A percentile compares a stretch with the other conserved stretches of the same genome.
Evolutionary conservation across 2,113 vertebrate genomes (phyloP).

Genomic region (Scalopus aquaticus): DNA sequence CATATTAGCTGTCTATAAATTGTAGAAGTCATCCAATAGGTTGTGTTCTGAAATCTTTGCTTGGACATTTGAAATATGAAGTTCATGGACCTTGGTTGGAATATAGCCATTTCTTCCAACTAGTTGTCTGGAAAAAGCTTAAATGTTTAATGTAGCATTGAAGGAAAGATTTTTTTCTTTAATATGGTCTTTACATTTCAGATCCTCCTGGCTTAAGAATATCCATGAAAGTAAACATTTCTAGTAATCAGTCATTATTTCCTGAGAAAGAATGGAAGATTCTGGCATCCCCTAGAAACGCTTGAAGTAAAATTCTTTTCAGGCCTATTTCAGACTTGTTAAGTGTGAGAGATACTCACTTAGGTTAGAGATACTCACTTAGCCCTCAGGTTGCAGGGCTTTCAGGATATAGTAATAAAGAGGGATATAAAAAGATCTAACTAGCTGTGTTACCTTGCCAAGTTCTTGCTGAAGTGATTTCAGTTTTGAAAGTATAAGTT

Average conservation of each 20-base stretch:
- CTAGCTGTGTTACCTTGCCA: neutral
- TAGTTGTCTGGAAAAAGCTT: constrained; percentile 74
- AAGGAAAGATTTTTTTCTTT: constrained; percentile 69
- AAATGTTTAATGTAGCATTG: constrained; percentile 68
- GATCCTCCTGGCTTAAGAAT: constrained; percentile 64
- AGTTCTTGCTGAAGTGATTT: neutral
- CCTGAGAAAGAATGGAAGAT: constrained; percentile 45
- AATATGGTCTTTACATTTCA: constrained; percentile 73
- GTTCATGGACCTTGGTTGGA: constrained; percentile 43
- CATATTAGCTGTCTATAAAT: constrained; percentile 57
- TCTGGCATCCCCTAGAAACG: constrained; percentile 26
- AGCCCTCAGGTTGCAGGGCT: neutral
- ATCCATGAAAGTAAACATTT: constrained; percentile 56
- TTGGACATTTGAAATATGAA: constrained; percentile 58
- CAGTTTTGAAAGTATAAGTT: neutral
- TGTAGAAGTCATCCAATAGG: constrained; percentile 13
- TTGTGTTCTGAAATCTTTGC: constrained; percentile 32
- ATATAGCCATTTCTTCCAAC: constrained; percentile 61
- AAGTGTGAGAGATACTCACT: neutral
- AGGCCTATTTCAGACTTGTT: neutral
- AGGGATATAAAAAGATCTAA: neutral
- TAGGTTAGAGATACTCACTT: neutral
- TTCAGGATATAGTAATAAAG: neutral
- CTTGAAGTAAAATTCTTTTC: neutral
- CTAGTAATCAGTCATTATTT: constrained; percentile 49